These are phyloP conservation scores for Drosophila barbarae DNA, from an alignment of 2,888 invertebrate genomes.

Conservation along the genomic window DNA sequence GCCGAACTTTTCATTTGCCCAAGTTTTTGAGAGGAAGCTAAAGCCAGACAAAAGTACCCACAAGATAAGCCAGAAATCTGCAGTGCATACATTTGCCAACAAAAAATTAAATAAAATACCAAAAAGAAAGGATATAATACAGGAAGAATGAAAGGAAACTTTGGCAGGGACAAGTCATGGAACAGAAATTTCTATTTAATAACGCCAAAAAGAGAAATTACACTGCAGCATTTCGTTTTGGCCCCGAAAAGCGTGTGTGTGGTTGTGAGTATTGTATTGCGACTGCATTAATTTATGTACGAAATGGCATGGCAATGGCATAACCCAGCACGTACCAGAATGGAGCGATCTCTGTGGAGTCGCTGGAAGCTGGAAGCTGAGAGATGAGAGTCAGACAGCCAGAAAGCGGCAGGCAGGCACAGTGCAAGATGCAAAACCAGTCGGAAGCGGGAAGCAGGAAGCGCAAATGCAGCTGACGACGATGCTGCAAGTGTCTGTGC, in stretches of 20 bases:
- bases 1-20: constrained; percentile 19
- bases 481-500: constrained; percentile 7
- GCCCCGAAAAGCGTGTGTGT: constrained; percentile 11
- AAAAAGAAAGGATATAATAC: constrained; percentile 12
- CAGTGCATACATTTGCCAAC: constrained; percentile 65
- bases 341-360: constrained; percentile 27
- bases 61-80: constrained; percentile 60
- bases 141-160: constrained; percentile 42
- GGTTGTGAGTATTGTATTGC: constrained; percentile 47
- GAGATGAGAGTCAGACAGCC: constrained; percentile 52
- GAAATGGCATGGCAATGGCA: constrained; percentile 51
- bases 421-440: constrained; percentile 44
- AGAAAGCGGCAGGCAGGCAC: constrained; percentile 34
- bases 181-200: constrained; percentile 67
- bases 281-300: constrained; percentile 71
- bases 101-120: constrained; percentile 3
- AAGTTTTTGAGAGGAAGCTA: constrained; percentile 30
- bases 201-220: constrained; percentile 67
- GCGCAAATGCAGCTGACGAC: constrained; percentile 35
- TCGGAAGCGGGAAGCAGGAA: constrained; percentile 56
- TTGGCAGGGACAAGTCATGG: constrained; percentile 49
- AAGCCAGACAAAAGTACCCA: constrained; percentile 32
- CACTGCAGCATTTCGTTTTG: constrained; percentile 58
- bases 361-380: background rate
- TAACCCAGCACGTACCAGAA: constrained; percentile 41